These are phyloP conservation scores for Merops nubicus DNA, from an alignment of 2,113 vertebrate species.

Conservation along the genomic window DNA sequence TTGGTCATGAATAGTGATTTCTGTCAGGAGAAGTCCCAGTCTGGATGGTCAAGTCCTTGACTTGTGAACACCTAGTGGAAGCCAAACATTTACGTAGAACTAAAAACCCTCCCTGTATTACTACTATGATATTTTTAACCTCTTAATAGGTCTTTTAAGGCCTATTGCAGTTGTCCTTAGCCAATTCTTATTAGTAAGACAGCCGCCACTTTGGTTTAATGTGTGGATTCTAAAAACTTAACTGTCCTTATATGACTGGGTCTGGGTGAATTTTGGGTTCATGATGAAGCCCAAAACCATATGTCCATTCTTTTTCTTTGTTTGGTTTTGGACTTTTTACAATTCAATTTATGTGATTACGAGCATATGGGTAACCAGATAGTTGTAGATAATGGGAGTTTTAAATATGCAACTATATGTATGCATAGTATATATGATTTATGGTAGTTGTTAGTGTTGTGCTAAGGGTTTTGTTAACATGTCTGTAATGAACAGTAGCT, in stretches of 20 bases:
- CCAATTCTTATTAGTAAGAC: not conserved
- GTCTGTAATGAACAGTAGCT: not conserved
- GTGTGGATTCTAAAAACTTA: not conserved
- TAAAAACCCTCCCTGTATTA: not conserved
- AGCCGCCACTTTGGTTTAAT: not conserved
- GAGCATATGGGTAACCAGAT: not conserved
- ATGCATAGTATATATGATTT: not conserved
- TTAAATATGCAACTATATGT: not conserved
- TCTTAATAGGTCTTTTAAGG: not conserved
- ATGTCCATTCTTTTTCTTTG: accelerated
- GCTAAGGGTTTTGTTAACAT: not conserved
- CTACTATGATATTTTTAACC: not conserved
- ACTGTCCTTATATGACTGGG: not conserved
- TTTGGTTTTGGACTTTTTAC: too few species aligned
- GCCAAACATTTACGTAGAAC: not conserved
- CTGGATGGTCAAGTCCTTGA: not conserved
- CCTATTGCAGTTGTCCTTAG: not conserved
- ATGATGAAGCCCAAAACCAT: not conserved
- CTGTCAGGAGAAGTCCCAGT: not conserved
- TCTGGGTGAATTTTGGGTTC: not conserved
- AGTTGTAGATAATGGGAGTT: not conserved
- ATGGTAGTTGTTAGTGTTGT: not conserved
- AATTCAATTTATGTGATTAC: too few species aligned
- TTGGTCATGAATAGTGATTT: not conserved
- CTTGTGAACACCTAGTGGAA: not conserved